phyloP scores from a whole-genome alignment of 1,140 invertebrate genomes.

The Bicyclus anynana region DNA sequence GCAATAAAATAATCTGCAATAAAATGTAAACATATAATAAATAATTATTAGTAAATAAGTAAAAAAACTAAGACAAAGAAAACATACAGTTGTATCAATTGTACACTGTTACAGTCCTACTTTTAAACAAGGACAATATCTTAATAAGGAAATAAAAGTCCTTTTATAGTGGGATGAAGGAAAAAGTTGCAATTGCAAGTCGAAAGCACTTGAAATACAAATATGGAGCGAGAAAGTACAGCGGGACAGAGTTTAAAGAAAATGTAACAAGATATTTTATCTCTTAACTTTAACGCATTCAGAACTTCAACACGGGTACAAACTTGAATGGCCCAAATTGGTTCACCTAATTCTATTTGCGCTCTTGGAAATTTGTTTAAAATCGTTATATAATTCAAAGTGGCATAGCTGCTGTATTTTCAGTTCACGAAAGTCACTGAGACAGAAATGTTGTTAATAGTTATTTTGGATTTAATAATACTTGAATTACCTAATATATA shows the following conservation, averaged over 20 bases:
- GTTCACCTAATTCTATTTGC: conserved; percentile 39
- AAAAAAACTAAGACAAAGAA: no score
- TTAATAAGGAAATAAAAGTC: no score
- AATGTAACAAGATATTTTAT: conserved; percentile 29
- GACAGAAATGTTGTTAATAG: no score
- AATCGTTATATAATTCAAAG: conserved; percentile 29
- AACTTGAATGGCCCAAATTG: conserved; percentile 40
- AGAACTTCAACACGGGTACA: conserved; percentile 29
- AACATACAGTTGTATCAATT: no score
- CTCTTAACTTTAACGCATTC: conserved; percentile 32
- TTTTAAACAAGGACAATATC: no score
- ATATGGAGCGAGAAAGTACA: neutral
- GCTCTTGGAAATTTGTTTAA: conserved; percentile 40
- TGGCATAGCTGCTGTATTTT: conserved; percentile 12
- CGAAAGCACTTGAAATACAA: conserved; percentile 1
- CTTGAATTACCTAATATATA: no score
- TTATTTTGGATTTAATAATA: no score
- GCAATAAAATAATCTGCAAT: no score
- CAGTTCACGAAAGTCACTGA: no score
- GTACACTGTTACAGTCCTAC: no score
- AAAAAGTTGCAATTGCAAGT: neutral
- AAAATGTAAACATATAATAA: no score
- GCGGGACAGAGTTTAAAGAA: neutral
- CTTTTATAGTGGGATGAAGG: neutral
- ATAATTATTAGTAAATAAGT: no score